These are phyloP conservation scores for Zaprionus taronus DNA, from an alignment of 1,140 invertebrate species.

Conservation along the genomic window DNA sequence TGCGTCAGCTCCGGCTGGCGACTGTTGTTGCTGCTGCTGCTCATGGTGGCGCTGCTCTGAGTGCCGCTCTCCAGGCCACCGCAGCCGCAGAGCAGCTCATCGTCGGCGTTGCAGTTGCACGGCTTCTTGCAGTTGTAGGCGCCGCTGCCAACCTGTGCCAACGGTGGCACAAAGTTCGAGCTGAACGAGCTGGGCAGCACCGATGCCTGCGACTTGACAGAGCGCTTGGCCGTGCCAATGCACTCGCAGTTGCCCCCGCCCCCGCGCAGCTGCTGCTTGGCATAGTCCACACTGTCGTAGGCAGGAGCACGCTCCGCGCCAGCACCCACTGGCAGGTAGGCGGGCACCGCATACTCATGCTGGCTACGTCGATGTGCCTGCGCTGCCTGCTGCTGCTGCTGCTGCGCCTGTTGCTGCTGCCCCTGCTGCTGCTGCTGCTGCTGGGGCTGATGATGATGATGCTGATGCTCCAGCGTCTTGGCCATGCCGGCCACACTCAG, in stretches of 20 bases:
- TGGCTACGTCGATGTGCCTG: slow-evolving; percentile 67
- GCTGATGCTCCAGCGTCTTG: slow-evolving; percentile 73
- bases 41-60: slow-evolving; percentile 72
- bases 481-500: slow-evolving; percentile 66
- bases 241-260: slow-evolving; percentile 58
- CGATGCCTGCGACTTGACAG: slow-evolving; percentile 68
- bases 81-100: slow-evolving; percentile 63
- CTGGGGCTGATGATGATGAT: slow-evolving; percentile 63
- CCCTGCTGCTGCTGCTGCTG: slow-evolving; percentile 30
- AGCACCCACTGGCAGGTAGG: slow-evolving; percentile 50
- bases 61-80: slow-evolving; percentile 82
- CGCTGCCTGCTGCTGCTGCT: slow-evolving; percentile 34
- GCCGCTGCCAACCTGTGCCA: slow-evolving; percentile 84
- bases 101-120: slow-evolving; percentile 71
- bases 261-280: slow-evolving; percentile 61
- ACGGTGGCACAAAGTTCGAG: slow-evolving; percentile 88
- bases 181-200: slow-evolving; percentile 86
- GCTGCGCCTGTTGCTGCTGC: slow-evolving; percentile 37
- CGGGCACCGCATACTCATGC: slow-evolving; percentile 83
- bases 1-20: slow-evolving; percentile 79
- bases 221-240: slow-evolving; percentile 75
- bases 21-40: slow-evolving; percentile 83
- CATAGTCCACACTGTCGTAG: slow-evolving; percentile 76
- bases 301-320: slow-evolving; percentile 46
- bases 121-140: slow-evolving; percentile 84